phyloP scores from a whole-genome alignment of 1,140 invertebrate genomes.

The Drosophila lowei region DNA sequence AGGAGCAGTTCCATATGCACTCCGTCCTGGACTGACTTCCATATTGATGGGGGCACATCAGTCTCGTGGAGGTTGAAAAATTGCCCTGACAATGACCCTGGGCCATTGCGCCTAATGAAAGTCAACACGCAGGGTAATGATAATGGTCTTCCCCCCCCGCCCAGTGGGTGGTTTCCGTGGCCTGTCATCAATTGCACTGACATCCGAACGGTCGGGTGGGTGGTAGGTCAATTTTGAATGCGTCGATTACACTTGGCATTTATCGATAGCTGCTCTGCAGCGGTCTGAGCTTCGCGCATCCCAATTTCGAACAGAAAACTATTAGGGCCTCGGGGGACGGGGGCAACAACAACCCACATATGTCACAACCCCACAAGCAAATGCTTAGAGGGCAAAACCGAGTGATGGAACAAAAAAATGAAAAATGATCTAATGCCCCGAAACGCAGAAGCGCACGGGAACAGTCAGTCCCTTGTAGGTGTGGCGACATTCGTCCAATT shows the following conservation, averaged over 20 bases:
- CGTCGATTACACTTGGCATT: conserved; percentile 31
- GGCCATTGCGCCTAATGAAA: conserved; percentile 48
- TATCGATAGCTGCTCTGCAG: conserved; percentile 24
- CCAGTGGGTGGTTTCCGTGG: conserved; percentile 14
- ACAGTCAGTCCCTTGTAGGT: conserved; percentile 35
- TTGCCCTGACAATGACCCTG: conserved; percentile 36
- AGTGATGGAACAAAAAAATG: conserved; percentile 40
- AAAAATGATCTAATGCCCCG: conserved; percentile 69
- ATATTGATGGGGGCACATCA: conserved; percentile 59
- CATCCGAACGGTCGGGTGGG: background rate
- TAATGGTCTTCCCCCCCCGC: background rate
- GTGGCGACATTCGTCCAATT: conserved; percentile 65
- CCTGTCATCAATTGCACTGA: conserved; percentile 25
- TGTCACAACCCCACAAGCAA: conserved; percentile 49
- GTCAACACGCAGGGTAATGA: conserved; percentile 60
- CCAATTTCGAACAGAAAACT: conserved; percentile 49
- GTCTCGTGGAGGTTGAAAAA: conserved; percentile 50
- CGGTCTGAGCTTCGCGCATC: background rate
- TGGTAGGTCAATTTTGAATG: conserved; percentile 27
- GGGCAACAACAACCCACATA: conserved; percentile 54
- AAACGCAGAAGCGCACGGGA: conserved; percentile 30
- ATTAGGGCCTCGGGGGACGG: conserved; percentile 39
- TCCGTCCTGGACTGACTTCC: background rate
- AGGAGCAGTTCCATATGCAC: conserved; percentile 18
- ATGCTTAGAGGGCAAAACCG: background rate